Base-by-base conservation (phyloP, 2,113 vertebrate genomes). In the Aplodontia rufa region DNA sequence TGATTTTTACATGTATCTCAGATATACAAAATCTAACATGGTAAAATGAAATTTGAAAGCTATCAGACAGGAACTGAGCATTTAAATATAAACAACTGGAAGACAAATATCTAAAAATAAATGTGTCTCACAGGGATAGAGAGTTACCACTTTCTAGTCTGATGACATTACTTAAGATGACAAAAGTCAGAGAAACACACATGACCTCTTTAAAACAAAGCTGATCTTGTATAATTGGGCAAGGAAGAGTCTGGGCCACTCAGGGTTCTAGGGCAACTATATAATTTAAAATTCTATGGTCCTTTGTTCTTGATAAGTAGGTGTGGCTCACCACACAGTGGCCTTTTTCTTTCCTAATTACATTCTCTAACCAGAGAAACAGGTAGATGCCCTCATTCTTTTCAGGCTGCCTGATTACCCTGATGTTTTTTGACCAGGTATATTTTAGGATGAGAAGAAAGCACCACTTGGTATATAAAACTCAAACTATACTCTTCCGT, bases 241-340 rank as follows among this genome's bases (percentile, higher is more conserved):
- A 95, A 94, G 12, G 32, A 66, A 78, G 32, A 87, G 28, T 72
- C 81, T 85, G 60, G 35, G 75, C 51, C 68, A 82, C 51, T 71
- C 53, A 87, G n/a, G 49, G 51, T 93, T 90, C 95, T 90, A 80
- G 58, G 26, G 26, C 62, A 95, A 42, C 35, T 75, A 83, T 2
- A 1, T 83, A 87, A 91, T 93, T 90, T 58, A 94, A 92, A 92
- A 93, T 72, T 93, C 71, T 92, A 68, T 76, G 80, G 35, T 47
- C 66, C 80, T 93, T 97, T 92, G 95, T 92, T 96, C 83, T 87
- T 93, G 62, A 92, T 87, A 78, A 68, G 69, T 42, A 87, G 90
- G 90, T 90, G 87, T 90, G 92, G 71, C 20, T 83, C 37, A 82
- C 37, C 80, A 49, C 13, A 35, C 53, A 93, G 58, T 78, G 40